Percentiles rank a stretch among this genome's conserved stretches.
Conservation (phyloP, 2,888 invertebrate genomes). For the Drosophila putrida region DNA sequence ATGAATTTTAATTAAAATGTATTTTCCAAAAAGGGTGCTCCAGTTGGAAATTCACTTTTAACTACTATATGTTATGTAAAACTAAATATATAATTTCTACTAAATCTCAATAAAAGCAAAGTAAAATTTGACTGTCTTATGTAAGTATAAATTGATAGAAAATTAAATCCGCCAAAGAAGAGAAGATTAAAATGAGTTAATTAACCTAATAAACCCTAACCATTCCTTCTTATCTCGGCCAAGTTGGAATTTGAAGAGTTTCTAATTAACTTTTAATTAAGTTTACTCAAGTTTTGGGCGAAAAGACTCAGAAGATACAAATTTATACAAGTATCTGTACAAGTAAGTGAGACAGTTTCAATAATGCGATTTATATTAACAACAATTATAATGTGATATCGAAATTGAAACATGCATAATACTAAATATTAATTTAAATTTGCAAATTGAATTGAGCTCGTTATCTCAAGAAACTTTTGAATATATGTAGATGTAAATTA, state of each 20-base stretch:
- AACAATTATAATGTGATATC: neutral
- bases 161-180: conserved; percentile 3
- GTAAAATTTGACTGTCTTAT: neutral
- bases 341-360: neutral
- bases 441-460: neutral
- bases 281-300: neutral
- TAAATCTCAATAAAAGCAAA: neutral
- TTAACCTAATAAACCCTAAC: neutral
- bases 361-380: neutral
- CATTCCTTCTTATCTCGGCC: neutral
- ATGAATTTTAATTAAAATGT: conserved; percentile 4
- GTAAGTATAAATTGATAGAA: neutral
- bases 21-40: neutral
- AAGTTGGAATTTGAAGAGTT: conserved; percentile 7
- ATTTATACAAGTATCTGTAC: neutral
- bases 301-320: neutral
- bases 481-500: neutral
- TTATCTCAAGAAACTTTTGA: neutral
- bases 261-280: conserved; percentile 25
- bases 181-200: neutral
- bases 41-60: neutral
- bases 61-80: no score
- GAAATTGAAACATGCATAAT: neutral
- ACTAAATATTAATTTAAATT: conserved; percentile 1
- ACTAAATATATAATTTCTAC: neutral